A percentile compares a stretch with the other conserved stretches of the same genome.
Evolutionary conservation across 2,888 invertebrate species (phyloP).

Genomic region (Catocala nupta): DNA sequence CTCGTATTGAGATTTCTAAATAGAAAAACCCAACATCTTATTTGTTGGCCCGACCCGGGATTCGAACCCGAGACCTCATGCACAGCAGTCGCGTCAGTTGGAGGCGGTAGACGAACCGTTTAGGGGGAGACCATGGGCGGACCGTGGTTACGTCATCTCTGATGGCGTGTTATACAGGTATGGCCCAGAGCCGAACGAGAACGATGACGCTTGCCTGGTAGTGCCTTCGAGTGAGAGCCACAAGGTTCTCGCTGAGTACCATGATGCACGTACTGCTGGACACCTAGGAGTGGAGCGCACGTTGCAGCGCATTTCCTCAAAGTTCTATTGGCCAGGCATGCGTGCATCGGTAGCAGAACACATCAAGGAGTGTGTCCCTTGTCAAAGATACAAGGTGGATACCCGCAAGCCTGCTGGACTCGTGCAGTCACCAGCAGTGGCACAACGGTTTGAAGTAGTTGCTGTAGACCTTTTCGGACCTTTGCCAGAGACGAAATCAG

Average conservation of each 20-base stretch:
- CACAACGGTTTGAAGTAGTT: constrained; percentile 12
- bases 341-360: not conserved
- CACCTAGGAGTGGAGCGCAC: constrained; percentile 12
- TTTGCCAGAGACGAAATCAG: not conserved
- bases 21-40: too few relatives aligned
- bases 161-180: constrained; percentile 13
- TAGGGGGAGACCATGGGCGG: constrained; percentile 15
- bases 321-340: constrained; percentile 18
- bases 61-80: too few relatives aligned
- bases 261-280: constrained; percentile 18
- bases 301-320: not conserved
- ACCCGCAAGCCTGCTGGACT: constrained; percentile 16
- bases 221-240: constrained; percentile 8
- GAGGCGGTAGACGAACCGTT: constrained; percentile 11
- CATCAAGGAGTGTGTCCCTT: constrained; percentile 2
- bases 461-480: constrained; percentile 15
- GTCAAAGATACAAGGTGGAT: constrained; percentile 15
- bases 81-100: too few relatives aligned
- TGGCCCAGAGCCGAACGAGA: not conserved
- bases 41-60: too few relatives aligned
- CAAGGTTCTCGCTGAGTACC: constrained; percentile 2
- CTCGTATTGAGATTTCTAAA: too few relatives aligned
- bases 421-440: constrained; percentile 8
- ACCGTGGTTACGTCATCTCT: constrained; percentile 1
- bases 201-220: constrained; percentile 2